Evolutionary conservation across 2,888 invertebrate species (phyloP), one percentile per base, ranked within the genome.

Genomic region (Tenthredo scrophulariae): DNA sequence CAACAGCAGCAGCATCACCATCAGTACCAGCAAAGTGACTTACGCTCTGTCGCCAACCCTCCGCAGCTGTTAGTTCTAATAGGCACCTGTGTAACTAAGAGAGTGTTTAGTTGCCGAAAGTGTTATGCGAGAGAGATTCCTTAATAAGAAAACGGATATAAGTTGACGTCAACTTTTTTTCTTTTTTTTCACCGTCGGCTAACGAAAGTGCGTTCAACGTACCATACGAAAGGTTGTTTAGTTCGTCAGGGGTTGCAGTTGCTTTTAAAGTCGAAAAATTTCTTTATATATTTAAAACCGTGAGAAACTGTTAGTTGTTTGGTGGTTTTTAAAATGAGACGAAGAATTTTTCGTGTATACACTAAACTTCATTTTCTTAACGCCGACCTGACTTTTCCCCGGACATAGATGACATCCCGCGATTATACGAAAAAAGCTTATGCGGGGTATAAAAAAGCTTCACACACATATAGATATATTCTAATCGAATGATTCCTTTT

Each of bases 21-120:
- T 46, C 46, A 46, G 46, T 46, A 46, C 46, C 29, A 67, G 43
- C 40, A 22, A 74, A 74, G 74, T 74, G 74, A 74, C 74, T 74
- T 74, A 74, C 74, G 74, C 40, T 74, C 74, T 43, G 74, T 43
- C 74, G 74, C 74, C 65, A 62, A 58, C 58, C 83, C 67, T 58
- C 40, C n/a, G 83, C 83, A 65, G 67, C 83, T 83, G 83, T 74
- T 65, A 15, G 40, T 82, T 82, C 43, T 54, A 58, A 29, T 13
- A 65, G 65, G 67, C 40, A 67, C 54, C 54, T 46, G 82, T 40
- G n/a, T 43, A 67, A 82, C 65, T 43, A 82, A 22, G 33, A 79
- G 54, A n/a, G 54, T 33, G 22, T 22, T n/a, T 26, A 79, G 37
- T 79, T n/a, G 26, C 50, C 50, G 54, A 79, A 79, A 37, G 50